phyloP scores from a whole-genome alignment of 1,140 invertebrate species.

The Leptopilina boulardi region DNA sequence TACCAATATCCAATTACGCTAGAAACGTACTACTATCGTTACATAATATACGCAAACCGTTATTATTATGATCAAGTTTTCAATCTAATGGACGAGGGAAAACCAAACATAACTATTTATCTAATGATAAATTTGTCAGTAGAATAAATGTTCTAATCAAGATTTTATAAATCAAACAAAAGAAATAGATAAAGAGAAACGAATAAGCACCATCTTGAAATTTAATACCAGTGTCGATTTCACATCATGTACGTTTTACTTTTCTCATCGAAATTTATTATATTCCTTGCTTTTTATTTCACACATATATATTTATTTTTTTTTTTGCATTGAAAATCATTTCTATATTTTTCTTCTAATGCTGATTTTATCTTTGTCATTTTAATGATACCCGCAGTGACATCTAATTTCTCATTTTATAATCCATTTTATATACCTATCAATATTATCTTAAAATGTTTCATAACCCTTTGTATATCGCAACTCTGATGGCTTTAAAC shows the following conservation, averaged over 20 bases:
- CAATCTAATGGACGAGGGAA: not conserved
- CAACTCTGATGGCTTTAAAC: not conserved
- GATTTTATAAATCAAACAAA: slow-evolving; percentile 10
- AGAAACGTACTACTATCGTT: slow-evolving; percentile 44
- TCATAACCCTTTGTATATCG: not conserved
- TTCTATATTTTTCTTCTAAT: not conserved
- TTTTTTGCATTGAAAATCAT: too few species aligned
- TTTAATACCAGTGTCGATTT: slow-evolving; percentile 7
- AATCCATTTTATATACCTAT: not conserved
- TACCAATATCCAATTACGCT: slow-evolving; percentile 53
- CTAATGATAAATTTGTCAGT: not conserved
- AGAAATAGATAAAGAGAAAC: not conserved
- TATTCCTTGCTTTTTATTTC: too few species aligned
- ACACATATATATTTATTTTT: too few species aligned
- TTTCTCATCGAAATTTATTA: not conserved
- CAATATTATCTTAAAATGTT: slow-evolving; percentile 1
- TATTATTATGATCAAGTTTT: not conserved
- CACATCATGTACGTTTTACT: slow-evolving; percentile 4
- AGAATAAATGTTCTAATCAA: slow-evolving; percentile 7
- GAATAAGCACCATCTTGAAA: slow-evolving; percentile 7
- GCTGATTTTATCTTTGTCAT: too few species aligned
- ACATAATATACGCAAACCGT: slow-evolving; percentile 49
- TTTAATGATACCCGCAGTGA: too few species aligned
- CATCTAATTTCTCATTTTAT: not conserved
- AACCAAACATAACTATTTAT: not conserved